Evolutionary conservation across 2,113 vertebrate genomes (phyloP).

Genomic region (Odontophorus gujanensis): DNA sequence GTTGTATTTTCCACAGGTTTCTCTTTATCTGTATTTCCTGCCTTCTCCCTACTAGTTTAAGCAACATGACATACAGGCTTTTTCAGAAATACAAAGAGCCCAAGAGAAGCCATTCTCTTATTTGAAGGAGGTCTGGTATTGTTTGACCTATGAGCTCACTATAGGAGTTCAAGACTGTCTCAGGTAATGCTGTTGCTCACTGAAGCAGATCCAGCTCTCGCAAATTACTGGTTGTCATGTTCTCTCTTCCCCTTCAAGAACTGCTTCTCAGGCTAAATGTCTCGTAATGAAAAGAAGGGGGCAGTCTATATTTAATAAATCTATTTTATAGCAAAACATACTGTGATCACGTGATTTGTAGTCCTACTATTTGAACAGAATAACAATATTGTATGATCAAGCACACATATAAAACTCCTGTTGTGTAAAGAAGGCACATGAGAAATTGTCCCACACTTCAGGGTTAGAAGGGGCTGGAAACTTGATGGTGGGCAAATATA

Average conservation of each 20-base stretch:
- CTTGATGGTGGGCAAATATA: background rate
- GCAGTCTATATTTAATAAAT: conserved; percentile 72
- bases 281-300: conserved; percentile 67
- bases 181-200: conserved; percentile 65
- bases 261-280: conserved; percentile 67
- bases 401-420: background rate
- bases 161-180: conserved; percentile 29
- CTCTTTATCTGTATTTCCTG: background rate
- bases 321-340: conserved; percentile 61
- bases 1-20: conserved; percentile 22
- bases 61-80: conserved; percentile 6
- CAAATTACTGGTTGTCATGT: conserved; percentile 68
- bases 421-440: background rate
- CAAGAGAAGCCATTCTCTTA: background rate
- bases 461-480: background rate
- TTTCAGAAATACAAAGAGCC: conserved; percentile 3
- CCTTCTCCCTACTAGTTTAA: background rate
- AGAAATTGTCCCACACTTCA: background rate
- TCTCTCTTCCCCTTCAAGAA: conserved; percentile 64
- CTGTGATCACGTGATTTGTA: conserved; percentile 32
- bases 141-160: conserved; percentile 62
- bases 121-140: conserved; percentile 31
- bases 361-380: conserved; percentile 4
- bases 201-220: conserved; percentile 68
- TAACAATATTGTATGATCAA: conserved; percentile 30